These are phyloP conservation scores for Etheostoma spectabile DNA, from an alignment of 2,113 vertebrate species.

Conservation along the genomic window DNA sequence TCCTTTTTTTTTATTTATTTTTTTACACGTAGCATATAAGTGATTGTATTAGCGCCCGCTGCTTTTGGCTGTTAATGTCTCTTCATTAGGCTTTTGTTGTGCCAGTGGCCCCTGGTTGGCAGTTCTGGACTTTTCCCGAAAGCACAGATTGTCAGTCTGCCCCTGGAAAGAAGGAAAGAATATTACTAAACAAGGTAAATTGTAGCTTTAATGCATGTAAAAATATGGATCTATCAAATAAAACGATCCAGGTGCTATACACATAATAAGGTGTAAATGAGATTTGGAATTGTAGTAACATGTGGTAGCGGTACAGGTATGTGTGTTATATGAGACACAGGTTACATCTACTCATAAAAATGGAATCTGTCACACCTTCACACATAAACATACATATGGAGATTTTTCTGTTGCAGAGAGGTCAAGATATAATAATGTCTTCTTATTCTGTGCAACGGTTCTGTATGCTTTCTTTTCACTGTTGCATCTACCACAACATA, in stretches of 20 bases:
- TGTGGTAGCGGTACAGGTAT: neutral
- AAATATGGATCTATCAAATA: slow-evolving; percentile 13
- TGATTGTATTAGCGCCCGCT: too few relatives aligned
- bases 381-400: neutral
- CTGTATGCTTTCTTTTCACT: slow-evolving; percentile 13
- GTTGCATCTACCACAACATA: slow-evolving; percentile 1
- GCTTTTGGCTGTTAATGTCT: too few relatives aligned
- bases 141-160: too few relatives aligned
- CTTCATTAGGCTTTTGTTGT: too few relatives aligned
- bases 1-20: too few relatives aligned
- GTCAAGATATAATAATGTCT: slow-evolving; percentile 13
- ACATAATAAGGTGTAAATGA: slow-evolving; percentile 22
- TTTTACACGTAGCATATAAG: too few relatives aligned
- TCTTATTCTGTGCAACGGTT: slow-evolving; percentile 21
- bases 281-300: neutral
- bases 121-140: too few relatives aligned
- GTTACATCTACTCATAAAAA: slow-evolving; percentile 5
- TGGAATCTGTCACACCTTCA: slow-evolving; percentile 5
- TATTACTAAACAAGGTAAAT: slow-evolving; percentile 4
- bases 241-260: neutral
- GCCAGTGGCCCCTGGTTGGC: too few relatives aligned
- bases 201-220: neutral
- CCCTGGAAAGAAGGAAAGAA: neutral
- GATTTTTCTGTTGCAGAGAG: neutral
- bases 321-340: slow-evolving; percentile 17